phyloP scores from a whole-genome alignment of 2,113 vertebrate genomes.

The Protobothrops mucrosquamatus region DNA sequence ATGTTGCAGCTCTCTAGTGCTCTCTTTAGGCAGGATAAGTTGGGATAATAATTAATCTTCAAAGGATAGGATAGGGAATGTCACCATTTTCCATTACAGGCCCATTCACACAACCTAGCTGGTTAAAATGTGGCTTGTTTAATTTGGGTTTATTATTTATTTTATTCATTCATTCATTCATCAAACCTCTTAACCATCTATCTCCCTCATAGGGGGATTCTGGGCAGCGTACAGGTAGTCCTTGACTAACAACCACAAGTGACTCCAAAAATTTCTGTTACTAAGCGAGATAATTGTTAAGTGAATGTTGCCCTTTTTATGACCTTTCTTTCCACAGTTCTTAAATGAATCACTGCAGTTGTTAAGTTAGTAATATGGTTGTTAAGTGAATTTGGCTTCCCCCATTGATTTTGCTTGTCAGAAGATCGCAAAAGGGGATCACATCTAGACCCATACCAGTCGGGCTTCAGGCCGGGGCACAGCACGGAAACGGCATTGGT shows the following conservation, averaged over 20 bases:
- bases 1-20: constrained; percentile 67
- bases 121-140: background rate
- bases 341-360: background rate
- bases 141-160: background rate
- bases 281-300: background rate
- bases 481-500: too few species aligned
- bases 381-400: background rate
- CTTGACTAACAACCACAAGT: background rate
- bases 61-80: background rate
- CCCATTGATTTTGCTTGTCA: too few species aligned
- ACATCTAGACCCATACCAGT: too few species aligned
- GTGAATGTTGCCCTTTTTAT: background rate
- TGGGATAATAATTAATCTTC: constrained; percentile 46
- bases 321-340: background rate
- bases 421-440: background rate
- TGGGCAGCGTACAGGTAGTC: background rate
- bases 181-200: background rate
- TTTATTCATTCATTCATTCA: background rate
- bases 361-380: background rate
- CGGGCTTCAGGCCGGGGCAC: too few species aligned
- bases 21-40: constrained; percentile 52
- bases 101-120: background rate
- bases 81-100: accelerated
- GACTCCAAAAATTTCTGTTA: background rate
- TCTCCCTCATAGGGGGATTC: background rate